Base-by-base conservation (phyloP, 1,140 invertebrate species). In the Notospermus geniculatus region DNA sequence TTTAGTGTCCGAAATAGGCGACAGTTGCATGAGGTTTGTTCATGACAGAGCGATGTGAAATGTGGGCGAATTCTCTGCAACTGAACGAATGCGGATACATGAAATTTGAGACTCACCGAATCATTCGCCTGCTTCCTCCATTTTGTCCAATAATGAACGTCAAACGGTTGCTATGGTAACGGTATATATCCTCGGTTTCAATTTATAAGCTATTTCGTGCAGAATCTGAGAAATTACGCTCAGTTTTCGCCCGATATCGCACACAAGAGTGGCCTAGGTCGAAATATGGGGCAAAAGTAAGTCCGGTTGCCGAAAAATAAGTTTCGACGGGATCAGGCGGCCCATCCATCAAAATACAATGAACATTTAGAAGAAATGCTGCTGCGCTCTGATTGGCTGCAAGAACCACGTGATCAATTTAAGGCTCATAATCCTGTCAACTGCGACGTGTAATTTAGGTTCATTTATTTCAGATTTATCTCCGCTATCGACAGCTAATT, bases 381-480 rank as follows among this genome's bases (percentile, higher is more conserved):
- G 22, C 54, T 4, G 60, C 54, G 54, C 55, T 13, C 60, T 50
- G 11, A 62, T 62, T 62, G 60, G 60, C 43, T 41, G 55, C 11
- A 27, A 41, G 17, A 22, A 17, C 23, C 60, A 62, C 60, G 60
- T 62, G 60, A 57, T 29, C 59, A 28, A 55, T 61, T 61, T 61
- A 61, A 61, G 45, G 46, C 59, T 56, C 59, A 61, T 61, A 61
- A 61, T 61, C 30, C 59, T 56, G 59, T 55, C 59, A 55, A 46
- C 45, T 22, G 25, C 25, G 54, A 27, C 54, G 54, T 55, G 54
- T 32, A 55, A 55, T 55, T 55, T 55, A 55, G 19, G 17, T 29
- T 53, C 58, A 59, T 59, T 59, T 59, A 59, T 59, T 59, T 53
- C 30, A 59, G 58, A 59, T 59, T 59, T 59, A 59, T 59, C 58